Evolutionary conservation across 2,888 invertebrate species (phyloP).

Genomic region (Dromius quadrimaculatus): DNA sequence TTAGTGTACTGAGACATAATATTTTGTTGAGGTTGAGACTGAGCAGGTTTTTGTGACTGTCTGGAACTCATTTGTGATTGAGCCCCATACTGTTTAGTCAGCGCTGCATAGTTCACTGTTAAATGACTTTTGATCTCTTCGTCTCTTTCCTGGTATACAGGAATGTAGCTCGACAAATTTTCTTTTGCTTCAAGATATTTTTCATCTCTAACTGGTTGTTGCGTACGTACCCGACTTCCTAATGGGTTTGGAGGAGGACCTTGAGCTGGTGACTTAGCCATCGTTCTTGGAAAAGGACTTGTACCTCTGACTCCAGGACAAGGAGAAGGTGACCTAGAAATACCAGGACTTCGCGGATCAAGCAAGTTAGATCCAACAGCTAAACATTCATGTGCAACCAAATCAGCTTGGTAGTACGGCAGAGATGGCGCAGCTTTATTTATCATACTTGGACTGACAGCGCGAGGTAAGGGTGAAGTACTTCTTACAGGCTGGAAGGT

Average conservation of each 20-base stretch:
- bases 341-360: slow-evolving; percentile 72
- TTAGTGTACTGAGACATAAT: slow-evolving; percentile 9
- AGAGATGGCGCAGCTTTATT: slow-evolving; percentile 82
- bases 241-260: slow-evolving; percentile 79
- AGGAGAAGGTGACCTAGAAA: slow-evolving; percentile 76
- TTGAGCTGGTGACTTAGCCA: slow-evolving; percentile 75
- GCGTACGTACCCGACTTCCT: slow-evolving; percentile 64
- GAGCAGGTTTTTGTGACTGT: slow-evolving; percentile 15
- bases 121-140: slow-evolving; percentile 48
- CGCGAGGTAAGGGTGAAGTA: slow-evolving; percentile 70
- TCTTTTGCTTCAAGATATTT: slow-evolving; percentile 60
- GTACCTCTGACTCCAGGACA: slow-evolving; percentile 64
- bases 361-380: slow-evolving; percentile 73
- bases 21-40: slow-evolving; percentile 26
- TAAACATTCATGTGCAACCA: slow-evolving; percentile 76
- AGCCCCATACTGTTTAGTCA: slow-evolving; percentile 59
- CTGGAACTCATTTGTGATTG: slow-evolving; percentile 29
- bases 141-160: slow-evolving; percentile 60
- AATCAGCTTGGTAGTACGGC: slow-evolving; percentile 83
- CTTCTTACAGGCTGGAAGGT: slow-evolving; percentile 75
- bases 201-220: slow-evolving; percentile 57
- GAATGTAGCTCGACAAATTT: slow-evolving; percentile 60
- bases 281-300: slow-evolving; percentile 62
- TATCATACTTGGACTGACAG: slow-evolving; percentile 78
- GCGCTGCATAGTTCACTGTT: slow-evolving; percentile 44